Evolutionary conservation across 2,888 invertebrate species (phyloP), one percentile per base, ranked within the genome.

Genomic region (Nemapogon koenigi): DNA sequence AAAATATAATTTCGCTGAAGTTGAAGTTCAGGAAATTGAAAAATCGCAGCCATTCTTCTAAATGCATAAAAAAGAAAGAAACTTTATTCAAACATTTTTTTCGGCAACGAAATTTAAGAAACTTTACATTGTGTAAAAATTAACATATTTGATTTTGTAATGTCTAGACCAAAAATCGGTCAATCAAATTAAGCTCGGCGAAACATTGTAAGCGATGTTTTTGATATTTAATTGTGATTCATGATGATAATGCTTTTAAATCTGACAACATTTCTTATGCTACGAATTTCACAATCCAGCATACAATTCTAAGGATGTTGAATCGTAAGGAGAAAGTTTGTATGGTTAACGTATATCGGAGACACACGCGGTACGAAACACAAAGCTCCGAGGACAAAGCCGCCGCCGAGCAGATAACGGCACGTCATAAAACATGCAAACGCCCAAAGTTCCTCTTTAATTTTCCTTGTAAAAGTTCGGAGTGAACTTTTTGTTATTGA

Each of bases 321-420:
- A n/a, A n/a, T n/a, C n/a, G n/a, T n/a, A n/a, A n/a, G n/a, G n/a
- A n/a, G n/a, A n/a, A n/a, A n/a, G n/a, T n/a, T n/a, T n/a, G n/a
- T n/a, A n/a, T n/a, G n/a, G n/a, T n/a, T n/a, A n/a, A n/a, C n/a
- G 71, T 73, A 73, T 75, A 73, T 75, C 71, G 63, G 67, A 59
- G 69, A 64, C 70, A 62, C 55, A 62, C 55, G 57, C 68, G 65
- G 68, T 63, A 51, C 54, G 53, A 55, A 52, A 60, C 59, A 70
- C 69, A 72, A 71, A 66, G 62, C 63, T 60, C 35, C 26, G 37
- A 35, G 19, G 19, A 15, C n/a, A 17, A 53, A 56, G 56, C 59
- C 61, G 57, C 61, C 60, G 58, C 56, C 57, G 53, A 55, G 52
- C 55, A 70, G 73, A 73, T 73, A 75, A 73, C 70, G 62, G 68